These are phyloP conservation scores for Drosophila monieri DNA, from an alignment of 2,888 invertebrate species.

Conservation along the genomic window DNA sequence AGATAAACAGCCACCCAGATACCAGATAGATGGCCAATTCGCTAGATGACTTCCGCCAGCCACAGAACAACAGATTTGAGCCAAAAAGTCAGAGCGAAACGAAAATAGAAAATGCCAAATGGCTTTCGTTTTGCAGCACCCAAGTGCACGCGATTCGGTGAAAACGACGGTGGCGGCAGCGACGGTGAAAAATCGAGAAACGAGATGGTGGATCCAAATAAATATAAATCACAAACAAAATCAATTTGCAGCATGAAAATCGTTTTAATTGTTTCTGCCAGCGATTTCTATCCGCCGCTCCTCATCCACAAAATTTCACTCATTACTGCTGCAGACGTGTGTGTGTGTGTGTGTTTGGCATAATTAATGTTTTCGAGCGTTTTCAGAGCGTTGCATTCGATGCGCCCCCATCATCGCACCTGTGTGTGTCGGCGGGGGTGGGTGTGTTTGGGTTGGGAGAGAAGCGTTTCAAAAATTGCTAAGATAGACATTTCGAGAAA, in stretches of 20 bases:
- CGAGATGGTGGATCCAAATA: not conserved
- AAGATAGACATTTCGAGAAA: constrained; percentile 16
- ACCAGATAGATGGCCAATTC: constrained; percentile 26
- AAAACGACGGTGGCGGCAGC: constrained; percentile 6
- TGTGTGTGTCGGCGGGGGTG: constrained; percentile 1
- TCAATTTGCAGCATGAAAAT: constrained; percentile 72
- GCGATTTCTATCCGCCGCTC: constrained; percentile 38
- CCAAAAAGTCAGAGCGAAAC: constrained; percentile 73
- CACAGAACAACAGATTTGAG: constrained; percentile 36
- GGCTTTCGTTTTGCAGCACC: constrained; percentile 44
- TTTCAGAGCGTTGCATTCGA: constrained; percentile 64
- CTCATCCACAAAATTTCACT: constrained; percentile 56
- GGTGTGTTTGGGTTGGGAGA: not conserved
- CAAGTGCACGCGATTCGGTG: constrained; percentile 64
- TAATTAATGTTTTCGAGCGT: constrained; percentile 54
- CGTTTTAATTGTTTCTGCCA: constrained; percentile 69
- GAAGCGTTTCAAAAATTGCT: not conserved
- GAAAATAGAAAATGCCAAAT: constrained; percentile 70
- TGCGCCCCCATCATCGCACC: constrained; percentile 29
- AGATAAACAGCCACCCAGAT: constrained; percentile 6
- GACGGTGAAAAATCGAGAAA: not conserved
- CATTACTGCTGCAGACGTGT: constrained; percentile 47
- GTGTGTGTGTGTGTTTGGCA: constrained; percentile 20
- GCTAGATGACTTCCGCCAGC: not conserved
- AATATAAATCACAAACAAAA: constrained; percentile 47